Conservation (phyloP, 2,888 invertebrate species). For the Petrophora chlorosata region DNA sequence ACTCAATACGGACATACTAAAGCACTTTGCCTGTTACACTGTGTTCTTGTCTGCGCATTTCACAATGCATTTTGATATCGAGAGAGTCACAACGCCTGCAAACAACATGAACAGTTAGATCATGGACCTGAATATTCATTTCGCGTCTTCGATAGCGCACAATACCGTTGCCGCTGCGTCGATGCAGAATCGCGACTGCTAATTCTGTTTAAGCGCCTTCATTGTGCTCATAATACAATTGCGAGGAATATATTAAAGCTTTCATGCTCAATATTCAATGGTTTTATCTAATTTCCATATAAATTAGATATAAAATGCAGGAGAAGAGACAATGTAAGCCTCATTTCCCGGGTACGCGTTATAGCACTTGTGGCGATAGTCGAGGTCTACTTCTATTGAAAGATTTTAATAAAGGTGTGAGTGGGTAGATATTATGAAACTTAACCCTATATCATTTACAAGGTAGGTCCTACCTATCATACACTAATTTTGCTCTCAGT, state of each 20-base stretch:
- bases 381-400: too few relatives aligned
- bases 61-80: slow-evolving; percentile 13
- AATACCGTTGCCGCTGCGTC: slow-evolving; percentile 14
- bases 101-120: slow-evolving; percentile 28
- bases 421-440: too few relatives aligned
- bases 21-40: background rate
- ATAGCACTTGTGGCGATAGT: background rate
- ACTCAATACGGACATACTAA: too few relatives aligned
- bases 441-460: too few relatives aligned
- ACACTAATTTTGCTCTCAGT: too few relatives aligned
- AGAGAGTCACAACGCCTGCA: slow-evolving; percentile 7
- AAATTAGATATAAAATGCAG: slow-evolving; percentile 14
- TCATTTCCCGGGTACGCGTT: background rate
- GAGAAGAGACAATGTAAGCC: slow-evolving; percentile 1
- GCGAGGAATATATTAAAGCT: slow-evolving; percentile 22
- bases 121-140: slow-evolving; percentile 46
- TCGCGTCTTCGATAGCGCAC: slow-evolving; percentile 39
- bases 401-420: too few relatives aligned
- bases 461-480: too few relatives aligned
- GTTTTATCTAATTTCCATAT: slow-evolving; percentile 24
- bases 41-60: background rate
- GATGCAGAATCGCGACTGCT: slow-evolving; percentile 28
- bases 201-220: slow-evolving; percentile 31
- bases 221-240: slow-evolving; percentile 33
- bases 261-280: slow-evolving; percentile 21